Conservation (phyloP, 2,113 vertebrate species). For the Albula glossodonta region DNA sequence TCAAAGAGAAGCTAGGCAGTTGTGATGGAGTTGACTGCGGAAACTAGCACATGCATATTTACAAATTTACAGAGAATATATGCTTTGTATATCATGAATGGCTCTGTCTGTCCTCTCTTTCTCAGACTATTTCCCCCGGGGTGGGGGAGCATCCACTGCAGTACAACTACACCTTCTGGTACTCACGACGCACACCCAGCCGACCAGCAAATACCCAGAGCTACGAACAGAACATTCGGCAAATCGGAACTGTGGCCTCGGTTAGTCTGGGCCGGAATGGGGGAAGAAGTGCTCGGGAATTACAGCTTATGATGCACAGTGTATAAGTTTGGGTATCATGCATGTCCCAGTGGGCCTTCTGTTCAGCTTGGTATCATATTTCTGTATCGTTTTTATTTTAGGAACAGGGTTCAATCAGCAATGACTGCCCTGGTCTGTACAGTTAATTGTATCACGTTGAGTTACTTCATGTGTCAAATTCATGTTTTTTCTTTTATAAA, state of each 20-base stretch:
- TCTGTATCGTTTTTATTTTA: neutral
- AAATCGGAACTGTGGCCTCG: slow-evolving; percentile 69
- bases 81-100: neutral
- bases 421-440: neutral
- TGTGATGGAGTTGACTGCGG: no score
- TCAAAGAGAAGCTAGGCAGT: no score
- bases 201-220: slow-evolving; percentile 68
- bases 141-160: slow-evolving; percentile 70
- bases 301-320: neutral
- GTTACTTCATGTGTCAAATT: neutral
- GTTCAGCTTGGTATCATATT: neutral
- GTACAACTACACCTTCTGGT: slow-evolving; percentile 77
- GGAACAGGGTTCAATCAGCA: neutral
- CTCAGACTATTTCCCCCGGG: slow-evolving; percentile 50
- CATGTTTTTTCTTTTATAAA: neutral
- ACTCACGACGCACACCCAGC: slow-evolving; percentile 66
- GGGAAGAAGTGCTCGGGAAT: neutral
- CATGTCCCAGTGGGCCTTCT: neutral
- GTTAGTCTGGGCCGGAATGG: slow-evolving; percentile 37
- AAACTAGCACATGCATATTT: neutral
- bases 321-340: neutral
- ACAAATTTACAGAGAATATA: neutral
- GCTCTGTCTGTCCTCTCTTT: neutral
- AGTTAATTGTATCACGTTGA: neutral
- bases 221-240: slow-evolving; percentile 74